Evolutionary conservation across 2,888 invertebrate genomes (phyloP), one percentile per base, ranked within the genome.

Genomic region (Diachrysia chrysitis): DNA sequence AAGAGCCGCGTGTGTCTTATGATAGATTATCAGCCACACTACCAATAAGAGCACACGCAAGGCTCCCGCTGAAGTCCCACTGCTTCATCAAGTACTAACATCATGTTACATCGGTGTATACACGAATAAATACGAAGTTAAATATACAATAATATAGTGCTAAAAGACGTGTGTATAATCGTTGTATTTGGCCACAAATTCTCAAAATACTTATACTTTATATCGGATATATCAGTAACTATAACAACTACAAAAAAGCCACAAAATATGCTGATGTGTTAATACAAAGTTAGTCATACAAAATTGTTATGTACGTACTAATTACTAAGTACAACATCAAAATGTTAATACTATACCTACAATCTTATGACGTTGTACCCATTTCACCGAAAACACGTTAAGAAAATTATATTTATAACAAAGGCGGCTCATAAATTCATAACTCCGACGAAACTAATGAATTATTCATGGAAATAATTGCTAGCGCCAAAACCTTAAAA

Each of bases 1-100:
- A 68, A 95, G 95, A 95, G 95, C 95, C 95, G 95, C 95, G 95
- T 95, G 95, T 95, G 95, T 95, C 95, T 95, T 95, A 95, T 95
- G 95, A 95, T 95, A 95, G 95, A 93, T 94, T 93, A 89, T 88
- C 87, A 89, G 87, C 89, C 93, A 91, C 95, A 95, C 95, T 95
- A 95, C 95, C 95, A 92, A 95, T 95, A 95, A 95, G 95, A 95
- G 85, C 95, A 95, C 95, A 95, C 95, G 95, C 94, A 93, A 93
- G 95, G 95, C 95, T 95, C 91, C 46, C 78, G 79, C 90, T 78
- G 76, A 64, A 64, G 10, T 54, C 71, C 63, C 42, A n/a, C n/a
- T n/a, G 42, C 25, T 57, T 78, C 63, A 58, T n/a, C n/a, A n/a
- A n/a, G n/a, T n/a, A n/a, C n/a, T n/a, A n/a, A n/a, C n/a, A n/a